Evolutionary conservation across 1,140 invertebrate species (phyloP).

Genomic region (Palaemon carinicauda): DNA sequence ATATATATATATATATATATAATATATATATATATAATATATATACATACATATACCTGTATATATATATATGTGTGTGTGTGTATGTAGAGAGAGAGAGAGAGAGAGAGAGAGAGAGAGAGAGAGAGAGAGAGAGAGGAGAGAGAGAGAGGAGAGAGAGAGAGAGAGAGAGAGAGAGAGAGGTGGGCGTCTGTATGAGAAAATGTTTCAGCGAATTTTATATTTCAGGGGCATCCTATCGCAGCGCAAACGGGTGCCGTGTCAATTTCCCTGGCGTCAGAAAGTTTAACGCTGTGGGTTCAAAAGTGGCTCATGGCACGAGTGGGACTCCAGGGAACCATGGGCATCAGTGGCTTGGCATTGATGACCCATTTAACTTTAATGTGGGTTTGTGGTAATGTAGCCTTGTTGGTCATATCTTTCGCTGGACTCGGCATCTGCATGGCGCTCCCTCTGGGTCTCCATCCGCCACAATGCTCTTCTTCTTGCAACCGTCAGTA

Average conservation of each 20-base stretch:
- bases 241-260: slow-evolving; percentile 12
- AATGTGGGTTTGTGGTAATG: slow-evolving; percentile 17
- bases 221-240: slow-evolving; percentile 2
- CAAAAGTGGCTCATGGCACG: slow-evolving; percentile 19
- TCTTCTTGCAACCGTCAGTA: slow-evolving; percentile 46
- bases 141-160: no score
- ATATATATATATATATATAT: no score
- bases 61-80: not conserved
- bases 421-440: slow-evolving; percentile 20
- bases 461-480: slow-evolving; percentile 32
- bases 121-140: no score
- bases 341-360: slow-evolving; percentile 13
- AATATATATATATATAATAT: no score
- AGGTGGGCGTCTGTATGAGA: no score
- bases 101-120: no score
- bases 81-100: no score
- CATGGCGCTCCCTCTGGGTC: slow-evolving; percentile 34
- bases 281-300: not conserved
- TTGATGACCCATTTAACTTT: not conserved
- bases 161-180: no score
- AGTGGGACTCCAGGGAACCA: slow-evolving; percentile 21
- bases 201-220: not conserved
- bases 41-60: no score
- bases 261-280: not conserved
- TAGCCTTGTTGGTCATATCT: slow-evolving; percentile 3